Base-by-base conservation (phyloP, 2,888 invertebrate species). In the Unio pictorum region DNA sequence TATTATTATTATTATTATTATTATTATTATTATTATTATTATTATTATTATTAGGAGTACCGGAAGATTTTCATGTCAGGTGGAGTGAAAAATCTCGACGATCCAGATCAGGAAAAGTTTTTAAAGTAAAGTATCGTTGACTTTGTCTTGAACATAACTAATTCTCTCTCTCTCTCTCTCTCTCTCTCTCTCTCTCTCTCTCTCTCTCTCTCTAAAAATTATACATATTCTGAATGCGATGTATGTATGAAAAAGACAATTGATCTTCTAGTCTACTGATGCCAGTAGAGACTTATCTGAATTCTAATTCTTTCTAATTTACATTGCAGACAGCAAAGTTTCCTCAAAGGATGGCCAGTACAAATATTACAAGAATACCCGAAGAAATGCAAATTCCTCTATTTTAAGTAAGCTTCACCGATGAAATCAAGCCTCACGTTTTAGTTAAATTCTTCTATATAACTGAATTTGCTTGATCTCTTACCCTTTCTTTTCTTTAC, bases 21-120 rank as follows among this genome's bases (percentile, higher is more conserved):
- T 34, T 34, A 34, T 45, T 45, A 45, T 20, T 67, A 45, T 57
- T 62, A 45, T 45, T 45, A 45, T 45, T 45, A 45, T 45, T 45
- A 45, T 45, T 45, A 45, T 45, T 45, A 45, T 20, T 67, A 45
- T 57, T 62, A 77, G 84, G 86, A 86, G 67, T 87, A 84, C 67
- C 79, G 84, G 56, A 65, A 74, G 4, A 87, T 87, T 45, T 87
- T 86, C 71, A 87, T 87, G 87, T 72, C 80, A 23, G 86, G 86
- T 28, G 87, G 87, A 18, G 76, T 82, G 3, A 86, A 85, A 34
- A 87, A 81, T 67, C 76, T 87, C 11, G 80, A 79, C 58, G 87
- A 87, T 69, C 86, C 87, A 4, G 86, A 87, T 63, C 85, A 86
- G 68, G 80, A 84, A 54, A 63, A 78, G 30, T 87, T 87, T 66